phyloP scores from a whole-genome alignment of 2,888 invertebrate species.

The Brenthis hecate region DNA sequence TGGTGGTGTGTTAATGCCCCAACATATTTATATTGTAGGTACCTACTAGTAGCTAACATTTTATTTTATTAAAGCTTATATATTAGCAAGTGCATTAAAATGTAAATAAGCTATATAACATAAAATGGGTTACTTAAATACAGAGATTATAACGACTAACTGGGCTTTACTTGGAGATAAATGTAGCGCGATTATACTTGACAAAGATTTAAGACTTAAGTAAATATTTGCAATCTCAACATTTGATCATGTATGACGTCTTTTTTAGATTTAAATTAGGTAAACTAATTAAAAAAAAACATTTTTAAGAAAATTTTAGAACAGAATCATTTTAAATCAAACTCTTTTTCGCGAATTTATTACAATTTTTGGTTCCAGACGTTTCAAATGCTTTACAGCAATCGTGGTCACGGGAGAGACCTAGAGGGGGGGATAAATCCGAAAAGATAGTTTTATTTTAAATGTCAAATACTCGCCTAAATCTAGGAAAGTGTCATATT shows the following conservation, averaged over 20 bases:
- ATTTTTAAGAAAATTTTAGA: background rate
- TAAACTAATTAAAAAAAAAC: background rate
- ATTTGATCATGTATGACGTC: background rate
- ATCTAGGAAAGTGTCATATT: no score
- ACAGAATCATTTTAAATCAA: no score
- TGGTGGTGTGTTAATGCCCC: no score
- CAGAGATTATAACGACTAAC: background rate
- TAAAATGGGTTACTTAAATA: background rate
- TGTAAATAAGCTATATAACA: background rate
- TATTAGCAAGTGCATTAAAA: background rate
- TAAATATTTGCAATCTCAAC: conserved; percentile 9
- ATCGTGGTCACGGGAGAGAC: no score
- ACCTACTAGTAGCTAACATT: no score
- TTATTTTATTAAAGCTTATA: background rate
- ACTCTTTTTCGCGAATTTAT: no score
- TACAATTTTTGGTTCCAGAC: no score
- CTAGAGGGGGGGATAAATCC: no score
- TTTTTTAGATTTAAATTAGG: background rate
- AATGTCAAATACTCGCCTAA: no score
- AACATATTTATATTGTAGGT: no score
- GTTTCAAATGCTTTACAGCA: no score
- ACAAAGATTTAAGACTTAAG: background rate
- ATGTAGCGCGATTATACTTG: conserved; percentile 1
- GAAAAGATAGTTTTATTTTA: no score
- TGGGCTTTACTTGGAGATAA: conserved; percentile 10